A percentile compares a stretch with the other conserved stretches of the same genome.
Evolutionary conservation across 2,113 vertebrate species (phyloP).

Genomic region (Microcebus griseorufus): DNA sequence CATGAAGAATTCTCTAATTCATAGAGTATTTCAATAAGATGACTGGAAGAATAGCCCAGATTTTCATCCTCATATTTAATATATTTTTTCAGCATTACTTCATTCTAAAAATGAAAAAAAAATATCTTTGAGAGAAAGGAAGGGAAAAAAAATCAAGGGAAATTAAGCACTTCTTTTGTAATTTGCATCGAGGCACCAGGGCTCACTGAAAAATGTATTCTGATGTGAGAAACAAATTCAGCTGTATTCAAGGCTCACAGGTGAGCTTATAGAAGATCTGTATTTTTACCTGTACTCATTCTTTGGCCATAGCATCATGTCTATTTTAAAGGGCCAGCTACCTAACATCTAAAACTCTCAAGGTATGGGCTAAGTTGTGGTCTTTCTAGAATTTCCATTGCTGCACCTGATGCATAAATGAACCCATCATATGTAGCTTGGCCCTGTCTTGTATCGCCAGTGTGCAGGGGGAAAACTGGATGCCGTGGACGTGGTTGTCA

Average conservation of each 20-base stretch:
- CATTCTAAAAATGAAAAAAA: neutral
- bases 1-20: neutral
- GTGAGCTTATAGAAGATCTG: conserved; percentile 28
- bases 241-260: neutral
- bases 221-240: conserved; percentile 24
- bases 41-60: neutral
- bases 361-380: conserved; percentile 36
- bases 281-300: neutral
- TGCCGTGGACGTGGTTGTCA: conserved; percentile 7
- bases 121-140: neutral
- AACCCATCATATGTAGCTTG: conserved; percentile 18
- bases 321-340: conserved; percentile 17
- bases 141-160: neutral
- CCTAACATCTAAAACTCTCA: neutral
- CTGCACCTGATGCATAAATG: conserved; percentile 42
- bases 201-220: conserved; percentile 35
- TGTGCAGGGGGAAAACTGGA: conserved; percentile 40
- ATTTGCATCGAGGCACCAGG: neutral
- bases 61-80: neutral
- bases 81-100: neutral
- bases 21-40: neutral
- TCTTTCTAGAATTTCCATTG: conserved; percentile 59
- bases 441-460: conserved; percentile 36
- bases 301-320: conserved; percentile 2
- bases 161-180: neutral